Conservation (phyloP, 2,888 invertebrate genomes). For the Ypsolopha sequella region DNA sequence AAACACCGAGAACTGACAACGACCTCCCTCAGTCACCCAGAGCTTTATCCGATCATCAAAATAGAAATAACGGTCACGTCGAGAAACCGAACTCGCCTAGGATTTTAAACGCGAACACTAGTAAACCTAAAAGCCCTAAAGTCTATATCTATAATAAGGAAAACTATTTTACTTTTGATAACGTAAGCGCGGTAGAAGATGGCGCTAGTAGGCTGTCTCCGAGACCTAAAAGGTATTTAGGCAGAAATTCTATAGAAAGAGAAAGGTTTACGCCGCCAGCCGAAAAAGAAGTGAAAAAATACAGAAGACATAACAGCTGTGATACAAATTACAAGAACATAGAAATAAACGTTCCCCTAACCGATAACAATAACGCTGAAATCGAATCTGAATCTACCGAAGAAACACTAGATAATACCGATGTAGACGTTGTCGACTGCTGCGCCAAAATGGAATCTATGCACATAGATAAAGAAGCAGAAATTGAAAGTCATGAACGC, state of each 20-base stretch:
- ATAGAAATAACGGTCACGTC: slow-evolving; percentile 37
- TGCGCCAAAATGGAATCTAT: slow-evolving; percentile 47
- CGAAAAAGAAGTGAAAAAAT: slow-evolving; percentile 50
- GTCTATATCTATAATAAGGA: slow-evolving; percentile 54
- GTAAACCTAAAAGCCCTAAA: slow-evolving; percentile 48
- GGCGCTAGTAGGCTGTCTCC: slow-evolving; percentile 29
- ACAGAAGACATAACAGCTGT: slow-evolving; percentile 55
- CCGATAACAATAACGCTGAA: slow-evolving; percentile 38
- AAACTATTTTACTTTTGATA: slow-evolving; percentile 59
- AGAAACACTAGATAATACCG: slow-evolving; percentile 18
- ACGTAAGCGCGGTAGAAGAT: slow-evolving; percentile 28
- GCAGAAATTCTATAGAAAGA: slow-evolving; percentile 54
- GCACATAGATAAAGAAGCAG: slow-evolving; percentile 30
- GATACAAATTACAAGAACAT: slow-evolving; percentile 54
- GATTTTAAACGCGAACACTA: slow-evolving; percentile 28
- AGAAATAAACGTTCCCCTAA: slow-evolving; percentile 39
- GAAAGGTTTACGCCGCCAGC: slow-evolving; percentile 55
- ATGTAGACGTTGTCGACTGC: slow-evolving; percentile 49
- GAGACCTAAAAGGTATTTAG: slow-evolving; percentile 47
- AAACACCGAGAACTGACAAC: slow-evolving; percentile 38
- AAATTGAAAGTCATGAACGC: slow-evolving; percentile 31
- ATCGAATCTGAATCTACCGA: slow-evolving; percentile 13
- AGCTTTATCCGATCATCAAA: slow-evolving; percentile 41
- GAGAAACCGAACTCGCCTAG: slow-evolving; percentile 53
- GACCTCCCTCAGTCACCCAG: slow-evolving; percentile 38